Conservation (phyloP, 2,797 vertebrate species). For the Platalea minor region DNA sequence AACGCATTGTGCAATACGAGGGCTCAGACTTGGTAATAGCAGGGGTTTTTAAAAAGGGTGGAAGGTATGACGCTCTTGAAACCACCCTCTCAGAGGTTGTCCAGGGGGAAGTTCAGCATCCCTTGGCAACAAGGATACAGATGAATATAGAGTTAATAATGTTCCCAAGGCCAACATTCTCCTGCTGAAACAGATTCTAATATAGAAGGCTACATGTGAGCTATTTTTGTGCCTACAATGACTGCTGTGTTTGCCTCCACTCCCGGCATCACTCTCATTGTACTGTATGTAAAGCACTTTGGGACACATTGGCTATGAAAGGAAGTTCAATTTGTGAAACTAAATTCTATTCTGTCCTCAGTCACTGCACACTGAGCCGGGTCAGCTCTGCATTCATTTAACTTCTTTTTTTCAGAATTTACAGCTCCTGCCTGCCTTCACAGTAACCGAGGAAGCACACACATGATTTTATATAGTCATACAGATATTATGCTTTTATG, state of each 20-base stretch:
- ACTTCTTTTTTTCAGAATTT: not conserved
- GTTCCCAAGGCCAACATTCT: slow-evolving; percentile 9
- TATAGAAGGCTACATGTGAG: slow-evolving; percentile 45
- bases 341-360: slow-evolving; percentile 47
- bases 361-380: slow-evolving; percentile 5
- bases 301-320: slow-evolving; percentile 50
- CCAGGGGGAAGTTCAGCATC: not conserved
- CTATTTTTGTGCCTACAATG: slow-evolving; percentile 51
- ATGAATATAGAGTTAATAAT: slow-evolving; percentile 8
- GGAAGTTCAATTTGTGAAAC: slow-evolving; percentile 57
- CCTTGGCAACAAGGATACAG: not conserved
- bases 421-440: not conserved
- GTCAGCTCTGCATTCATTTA: slow-evolving; percentile 7
- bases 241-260: slow-evolving; percentile 52
- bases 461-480: not conserved
- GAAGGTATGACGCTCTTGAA: not conserved
- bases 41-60: not conserved
- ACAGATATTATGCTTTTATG: not conserved
- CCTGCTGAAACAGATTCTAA: slow-evolving; percentile 38
- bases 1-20: not conserved
- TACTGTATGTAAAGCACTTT: slow-evolving; percentile 63
- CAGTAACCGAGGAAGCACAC: not conserved
- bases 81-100: not conserved
- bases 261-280: not conserved
- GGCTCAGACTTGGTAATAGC: not conserved